These are phyloP conservation scores for Naso thynnoides DNA, from an alignment of 2,797 vertebrate genomes.

Conservation along the genomic window DNA sequence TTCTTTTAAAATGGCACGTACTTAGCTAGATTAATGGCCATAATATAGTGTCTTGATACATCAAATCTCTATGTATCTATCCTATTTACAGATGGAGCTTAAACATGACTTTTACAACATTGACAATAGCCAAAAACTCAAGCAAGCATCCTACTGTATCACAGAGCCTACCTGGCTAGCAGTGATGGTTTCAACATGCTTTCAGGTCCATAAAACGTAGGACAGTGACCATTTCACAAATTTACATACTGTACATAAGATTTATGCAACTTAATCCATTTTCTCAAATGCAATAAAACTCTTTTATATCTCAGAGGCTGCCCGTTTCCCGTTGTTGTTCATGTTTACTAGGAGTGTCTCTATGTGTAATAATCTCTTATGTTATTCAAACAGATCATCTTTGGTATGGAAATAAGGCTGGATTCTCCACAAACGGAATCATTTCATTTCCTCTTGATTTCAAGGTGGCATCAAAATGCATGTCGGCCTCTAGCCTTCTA, in stretches of 20 bases:
- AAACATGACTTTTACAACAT: constrained; percentile 85
- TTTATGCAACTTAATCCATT: constrained; percentile 74
- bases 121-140: constrained; percentile 86
- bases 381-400: constrained; percentile 81
- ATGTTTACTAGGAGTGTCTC: constrained; percentile 70
- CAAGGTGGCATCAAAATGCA: constrained; percentile 70
- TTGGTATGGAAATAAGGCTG: constrained; percentile 87
- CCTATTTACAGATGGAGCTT: constrained; percentile 87
- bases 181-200: constrained; percentile 87
- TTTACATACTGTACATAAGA: constrained; percentile 87
- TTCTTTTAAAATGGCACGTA: constrained; percentile 83
- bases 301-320: constrained; percentile 74
- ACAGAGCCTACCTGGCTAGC: constrained; percentile 82
- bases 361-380: constrained; percentile 75
- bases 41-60: constrained; percentile 87
- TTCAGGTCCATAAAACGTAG: constrained; percentile 84
- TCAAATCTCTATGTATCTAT: constrained; percentile 86
- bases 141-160: constrained; percentile 84
- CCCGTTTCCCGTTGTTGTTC: constrained; percentile 60
- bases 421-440: constrained; percentile 65
- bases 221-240: constrained; percentile 80
- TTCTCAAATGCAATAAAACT: constrained; percentile 77
- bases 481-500: constrained; percentile 58
- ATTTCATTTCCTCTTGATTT: constrained; percentile 67
- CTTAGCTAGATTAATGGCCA: constrained; percentile 86